Evolutionary conservation across 2,113 vertebrate species (phyloP).

Genomic region (Esox niger): DNA sequence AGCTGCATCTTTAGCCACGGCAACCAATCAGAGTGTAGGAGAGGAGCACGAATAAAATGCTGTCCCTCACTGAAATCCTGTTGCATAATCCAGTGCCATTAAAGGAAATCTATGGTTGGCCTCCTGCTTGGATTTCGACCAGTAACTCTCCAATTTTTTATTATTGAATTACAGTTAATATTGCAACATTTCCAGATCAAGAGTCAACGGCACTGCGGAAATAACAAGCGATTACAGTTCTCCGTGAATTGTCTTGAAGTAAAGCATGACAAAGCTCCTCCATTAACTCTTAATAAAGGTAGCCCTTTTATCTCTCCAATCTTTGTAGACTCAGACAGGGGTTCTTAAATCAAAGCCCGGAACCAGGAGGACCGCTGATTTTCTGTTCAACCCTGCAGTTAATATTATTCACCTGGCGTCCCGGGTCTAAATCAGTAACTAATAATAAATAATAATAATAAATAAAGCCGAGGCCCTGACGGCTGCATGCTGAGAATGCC

Average conservation of each 20-base stretch:
- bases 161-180: neutral
- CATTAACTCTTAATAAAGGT: too few species aligned
- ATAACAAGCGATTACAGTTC: neutral
- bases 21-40: slow-evolving; percentile 10
- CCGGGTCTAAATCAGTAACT: too few species aligned
- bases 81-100: neutral
- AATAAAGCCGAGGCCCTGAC: slow-evolving; percentile 26
- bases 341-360: too few species aligned
- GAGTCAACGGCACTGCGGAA: neutral
- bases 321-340: too few species aligned
- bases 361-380: too few species aligned
- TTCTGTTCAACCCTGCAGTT: too few species aligned
- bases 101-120: neutral
- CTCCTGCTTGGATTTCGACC: neutral
- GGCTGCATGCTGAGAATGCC: too few species aligned
- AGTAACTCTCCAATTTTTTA: neutral
- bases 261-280: neutral
- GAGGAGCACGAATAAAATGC: neutral
- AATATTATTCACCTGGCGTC: too few species aligned
- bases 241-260: slow-evolving; percentile 19
- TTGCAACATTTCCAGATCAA: neutral
- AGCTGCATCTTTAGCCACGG: slow-evolving; percentile 36
- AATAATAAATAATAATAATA: too few species aligned
- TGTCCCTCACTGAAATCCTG: neutral
- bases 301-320: neutral